Percentiles rank a stretch among this genome's conserved stretches.
Conservation (phyloP, 2,797 vertebrate species). For the Hirundo rustica region DNA sequence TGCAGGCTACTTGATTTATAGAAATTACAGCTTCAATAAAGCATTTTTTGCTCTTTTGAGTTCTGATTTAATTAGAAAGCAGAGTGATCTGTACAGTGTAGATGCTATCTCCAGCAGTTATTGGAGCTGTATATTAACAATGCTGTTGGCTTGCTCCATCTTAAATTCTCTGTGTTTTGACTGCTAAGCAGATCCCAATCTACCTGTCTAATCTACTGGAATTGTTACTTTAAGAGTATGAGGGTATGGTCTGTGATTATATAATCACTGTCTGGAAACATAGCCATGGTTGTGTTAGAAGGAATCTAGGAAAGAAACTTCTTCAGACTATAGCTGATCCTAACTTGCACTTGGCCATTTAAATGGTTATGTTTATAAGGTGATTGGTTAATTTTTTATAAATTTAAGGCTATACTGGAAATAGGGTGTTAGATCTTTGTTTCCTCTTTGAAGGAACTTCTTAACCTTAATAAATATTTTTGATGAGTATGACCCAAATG, state of each 20-base stretch:
- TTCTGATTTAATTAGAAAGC: slow-evolving; percentile 47
- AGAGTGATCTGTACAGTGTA: background rate
- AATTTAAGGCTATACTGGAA: background rate
- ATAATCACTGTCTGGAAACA: background rate
- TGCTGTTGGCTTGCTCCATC: background rate
- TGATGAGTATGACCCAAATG: background rate
- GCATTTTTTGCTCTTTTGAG: slow-evolving; percentile 21
- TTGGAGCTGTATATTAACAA: background rate
- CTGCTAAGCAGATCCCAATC: background rate
- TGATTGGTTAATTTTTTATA: background rate
- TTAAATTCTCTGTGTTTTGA: background rate
- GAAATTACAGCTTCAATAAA: slow-evolving; percentile 42
- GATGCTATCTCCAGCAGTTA: background rate
- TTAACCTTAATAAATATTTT: background rate
- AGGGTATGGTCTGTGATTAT: background rate
- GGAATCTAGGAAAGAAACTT: background rate
- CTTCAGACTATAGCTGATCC: background rate
- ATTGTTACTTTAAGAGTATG: background rate
- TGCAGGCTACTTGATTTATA: slow-evolving; percentile 23
- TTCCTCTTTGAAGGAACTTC: background rate
- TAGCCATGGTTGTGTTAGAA: background rate
- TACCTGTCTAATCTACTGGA: background rate
- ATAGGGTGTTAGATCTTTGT: accelerated
- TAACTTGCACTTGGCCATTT: background rate
- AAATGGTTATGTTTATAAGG: background rate